Evolutionary conservation across 2,113 vertebrate species (phyloP).

Genomic region (Redunca redunca): DNA sequence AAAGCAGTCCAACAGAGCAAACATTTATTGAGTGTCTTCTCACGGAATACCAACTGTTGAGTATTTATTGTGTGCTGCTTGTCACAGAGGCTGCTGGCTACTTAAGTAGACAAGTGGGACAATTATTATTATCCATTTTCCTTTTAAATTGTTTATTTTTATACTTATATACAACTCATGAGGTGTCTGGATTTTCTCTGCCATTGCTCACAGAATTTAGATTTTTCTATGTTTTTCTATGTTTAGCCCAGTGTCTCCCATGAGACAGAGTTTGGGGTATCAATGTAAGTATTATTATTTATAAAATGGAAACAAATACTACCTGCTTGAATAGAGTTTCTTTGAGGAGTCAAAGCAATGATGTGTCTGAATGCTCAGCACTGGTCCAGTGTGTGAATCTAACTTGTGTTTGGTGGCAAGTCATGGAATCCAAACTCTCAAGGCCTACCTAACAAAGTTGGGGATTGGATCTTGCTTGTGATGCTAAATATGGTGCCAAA

Average conservation of each 20-base stretch:
- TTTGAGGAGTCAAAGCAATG: background rate
- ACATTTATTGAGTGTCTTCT: background rate
- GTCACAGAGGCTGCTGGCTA: background rate
- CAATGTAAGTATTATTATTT: background rate
- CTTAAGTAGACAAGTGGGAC: background rate
- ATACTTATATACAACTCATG: background rate
- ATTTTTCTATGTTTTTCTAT: background rate
- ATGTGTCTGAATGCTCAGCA: background rate
- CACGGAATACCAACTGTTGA: background rate
- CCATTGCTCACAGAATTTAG: background rate
- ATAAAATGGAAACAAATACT: background rate
- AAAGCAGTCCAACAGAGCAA: background rate
- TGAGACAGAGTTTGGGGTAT: background rate
- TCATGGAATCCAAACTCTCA: background rate
- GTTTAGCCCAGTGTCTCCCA: background rate
- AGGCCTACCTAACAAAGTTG: background rate
- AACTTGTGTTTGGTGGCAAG: background rate
- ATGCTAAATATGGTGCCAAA: background rate
- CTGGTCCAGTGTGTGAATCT: background rate
- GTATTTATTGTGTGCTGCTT: background rate
- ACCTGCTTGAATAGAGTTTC: background rate
- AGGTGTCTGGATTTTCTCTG: background rate
- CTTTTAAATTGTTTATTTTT: conserved; percentile 12
- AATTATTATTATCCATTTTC: background rate
- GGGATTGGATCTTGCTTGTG: background rate